Evolutionary conservation across 2,797 vertebrate genomes (phyloP), one percentile per base, ranked within the genome.

Genomic region (Champsocephalus gunnari): DNA sequence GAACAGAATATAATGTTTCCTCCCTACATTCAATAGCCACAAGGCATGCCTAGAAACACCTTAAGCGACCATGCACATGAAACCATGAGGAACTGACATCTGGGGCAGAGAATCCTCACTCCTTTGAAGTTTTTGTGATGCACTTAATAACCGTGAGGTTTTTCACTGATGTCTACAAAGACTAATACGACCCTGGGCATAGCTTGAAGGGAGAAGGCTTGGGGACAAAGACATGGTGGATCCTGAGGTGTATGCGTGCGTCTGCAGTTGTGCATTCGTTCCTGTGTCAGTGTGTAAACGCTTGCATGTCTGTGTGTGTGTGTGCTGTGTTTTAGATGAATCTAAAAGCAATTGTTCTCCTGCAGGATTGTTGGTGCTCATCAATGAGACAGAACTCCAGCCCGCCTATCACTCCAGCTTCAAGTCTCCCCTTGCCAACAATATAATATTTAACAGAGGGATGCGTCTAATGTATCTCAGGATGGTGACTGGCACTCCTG

Each of bases 111-210:
- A 57, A 66, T 44, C 65, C 34, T 84, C 67, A 9, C 57, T 54
- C 49, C 88, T 92, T 92, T 93, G 89, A 93, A 89, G 90, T 88
- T 87, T 38, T 69, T 81, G 75, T 79, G 73, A 82, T 83, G 59
- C 51, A 63, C 69, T 73, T 86, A 91, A 88, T 89, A 86, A 86
- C 75, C 51, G 12, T 77, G 58, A 83, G 75, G 13, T 82, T 89
- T 87, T 38, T 84, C 44, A 80, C 80, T 87, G 88, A 88, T 76
- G 82, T 78, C 86, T 85, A 72, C 24, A 86, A 86, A 91, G 88
- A 81, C 51, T 5, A 63, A 66, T 69, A 66, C 16, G 54, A 84
- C 90, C 89, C 62, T 38, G 66, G 81, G 91, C 87, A 21, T 70
- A 24, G 91, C 90, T 89, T 38, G 56, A 49, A 84, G 91, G 74